Base-by-base conservation (phyloP, 2,797 vertebrate species). In the Phalloptychus januarius region DNA sequence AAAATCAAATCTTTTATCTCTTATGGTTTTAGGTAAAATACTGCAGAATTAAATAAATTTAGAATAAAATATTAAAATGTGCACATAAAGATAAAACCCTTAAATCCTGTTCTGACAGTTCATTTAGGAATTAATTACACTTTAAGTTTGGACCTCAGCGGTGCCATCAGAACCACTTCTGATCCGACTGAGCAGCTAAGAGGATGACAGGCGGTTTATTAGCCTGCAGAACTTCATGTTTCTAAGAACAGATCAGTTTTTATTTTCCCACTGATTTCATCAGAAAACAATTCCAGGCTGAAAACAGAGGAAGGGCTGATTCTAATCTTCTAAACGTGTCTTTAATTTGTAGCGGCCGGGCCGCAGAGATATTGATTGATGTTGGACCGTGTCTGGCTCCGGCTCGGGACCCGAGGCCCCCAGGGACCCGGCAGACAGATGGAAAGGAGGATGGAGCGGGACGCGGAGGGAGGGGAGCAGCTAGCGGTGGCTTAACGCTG, bases 321-420 rank as follows among this genome's bases (percentile, higher is more conserved):
- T 31, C 13, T 58, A n/a, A 6, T 50, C 54, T 1, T 69, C 52
- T 76, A 31, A 75, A 71, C 13, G 20, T 69, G n/a, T 69, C 40
- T 77, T 52, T 44, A 70, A 40, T 82, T 69, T 75, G 75, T 33
- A 74, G 77, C n/a, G n/a, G n/a, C n/a, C n/a, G n/a, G n/a, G 65
- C 80, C 72, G 86, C 82, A 86, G 89, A 87, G 70, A 74, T 82
- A 88, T 88, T 7, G 91, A 92, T 85, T 80, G 71, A 84, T 86
- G 85, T 36, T 0, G 82, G 86, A 77, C 80, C 71, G 0, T 0
- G 86, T 89, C 87, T 89, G 87, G 84, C 87, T 89, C 78, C n/a
- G 71, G 72, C 72, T 80, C 46, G 71, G 84, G 74, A 79, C 80
- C 13, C 38, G 72, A 16, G 79, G 82, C 54, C 83, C 85, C 80